Base-by-base conservation (phyloP, 1,140 invertebrate species). In the Achatina immaculata region DNA sequence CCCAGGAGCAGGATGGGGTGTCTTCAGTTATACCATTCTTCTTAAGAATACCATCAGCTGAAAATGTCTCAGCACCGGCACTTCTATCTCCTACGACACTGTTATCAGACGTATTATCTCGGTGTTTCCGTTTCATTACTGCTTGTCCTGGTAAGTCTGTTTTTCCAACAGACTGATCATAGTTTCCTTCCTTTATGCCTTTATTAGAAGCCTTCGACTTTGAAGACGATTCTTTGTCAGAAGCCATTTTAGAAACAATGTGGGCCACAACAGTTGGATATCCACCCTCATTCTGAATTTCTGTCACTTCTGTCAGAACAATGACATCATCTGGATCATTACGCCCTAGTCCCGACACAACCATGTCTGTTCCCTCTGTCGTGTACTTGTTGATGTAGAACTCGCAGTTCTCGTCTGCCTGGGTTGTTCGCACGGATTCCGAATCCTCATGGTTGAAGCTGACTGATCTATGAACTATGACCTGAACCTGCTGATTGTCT, bases 351-450 rank as follows among this genome's bases (percentile, higher is more conserved):
- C 55, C 51, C 38, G 48, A 7, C 0, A 58, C 43, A 36, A 45
- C 31, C 74, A 76, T 21, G 4, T 76, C 55, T 36, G 55, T 40
- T 16, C 40, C 34, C 0, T 76, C 74, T 36, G 28, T 40, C 3
- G 51, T 76, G 40, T 76, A 76, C 28, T 76, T 76, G 74, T 76
- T 76, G 51, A 76, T 43, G 55, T 34, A 38, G n/a, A 76, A 38
- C 2, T 76, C 74, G 19, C 34, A 38, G 34, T n/a, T 76, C 0
- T 55, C 34, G 38, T 55, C 55, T n/a, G n/a, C n/a, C 9, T n/a
- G 7, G n/a, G 55, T 7, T 0, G 2, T 28, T 24, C n/a, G 42
- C n/a, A 28, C 68, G 1, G 42, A 71, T 43, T 42, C 68, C 16
- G 36, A 19, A 24, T 76, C 74, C 42, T 76, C 74, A 43, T 34